A percentile compares a stretch with the other conserved stretches of the same genome.
These are phyloP conservation scores for Enteromius mattozi DNA, from an alignment of 2,797 vertebrate species.

Conservation along the genomic window DNA sequence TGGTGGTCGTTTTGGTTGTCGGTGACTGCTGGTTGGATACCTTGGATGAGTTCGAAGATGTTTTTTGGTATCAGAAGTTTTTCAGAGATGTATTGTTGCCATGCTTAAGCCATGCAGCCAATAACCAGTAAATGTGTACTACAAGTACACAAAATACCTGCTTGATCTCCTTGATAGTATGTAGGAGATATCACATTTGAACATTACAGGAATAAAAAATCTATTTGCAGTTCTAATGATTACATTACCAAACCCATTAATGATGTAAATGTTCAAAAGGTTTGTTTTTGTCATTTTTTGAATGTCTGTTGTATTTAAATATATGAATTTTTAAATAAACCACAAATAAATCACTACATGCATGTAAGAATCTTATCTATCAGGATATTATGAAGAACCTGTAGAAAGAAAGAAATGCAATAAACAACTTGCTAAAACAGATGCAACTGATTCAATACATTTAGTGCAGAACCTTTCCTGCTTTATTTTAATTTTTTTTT, in stretches of 20 bases:
- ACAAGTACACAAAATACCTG: not conserved
- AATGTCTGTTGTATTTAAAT: slow-evolving; percentile 26
- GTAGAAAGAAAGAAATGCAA: not conserved
- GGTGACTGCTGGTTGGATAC: not conserved
- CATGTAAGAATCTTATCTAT: not conserved
- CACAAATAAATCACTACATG: not conserved
- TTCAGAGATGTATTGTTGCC: not conserved
- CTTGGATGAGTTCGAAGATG: not conserved
- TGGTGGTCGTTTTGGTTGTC: not conserved
- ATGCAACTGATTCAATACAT: not conserved
- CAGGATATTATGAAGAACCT: not conserved
- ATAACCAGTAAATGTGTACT: not conserved
- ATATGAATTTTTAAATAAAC: slow-evolving; percentile 20
- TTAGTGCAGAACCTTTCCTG: not conserved
- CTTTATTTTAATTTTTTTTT: not conserved
- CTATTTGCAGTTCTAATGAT: not conserved
- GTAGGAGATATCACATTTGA: not conserved
- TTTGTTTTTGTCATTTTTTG: not conserved
- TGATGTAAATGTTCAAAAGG: not conserved
- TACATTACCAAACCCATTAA: not conserved
- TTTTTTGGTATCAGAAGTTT: not conserved
- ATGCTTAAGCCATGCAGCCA: not conserved
- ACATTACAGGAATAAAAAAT: not conserved
- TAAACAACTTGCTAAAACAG: not conserved
- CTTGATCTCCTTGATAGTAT: not conserved